Evolutionary conservation across 2,797 vertebrate genomes (phyloP).

Genomic region (Myripristis jacobus): DNA sequence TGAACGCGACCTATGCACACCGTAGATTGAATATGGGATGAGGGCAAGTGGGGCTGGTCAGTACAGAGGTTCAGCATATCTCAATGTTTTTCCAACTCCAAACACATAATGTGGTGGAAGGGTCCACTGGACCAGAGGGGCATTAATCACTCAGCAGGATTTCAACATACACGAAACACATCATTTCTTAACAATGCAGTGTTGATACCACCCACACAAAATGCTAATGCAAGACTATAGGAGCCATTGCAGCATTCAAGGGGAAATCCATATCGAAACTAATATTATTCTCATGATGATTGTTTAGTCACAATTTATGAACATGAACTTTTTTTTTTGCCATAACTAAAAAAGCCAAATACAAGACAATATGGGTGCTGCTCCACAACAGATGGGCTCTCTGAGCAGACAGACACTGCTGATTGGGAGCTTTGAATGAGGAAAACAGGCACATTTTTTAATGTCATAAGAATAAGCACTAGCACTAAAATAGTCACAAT

Average conservation of each 20-base stretch:
- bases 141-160: slow-evolving; percentile 53
- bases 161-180: slow-evolving; percentile 41
- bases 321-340: slow-evolving; percentile 34
- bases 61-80: slow-evolving; percentile 23
- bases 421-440: slow-evolving; percentile 23
- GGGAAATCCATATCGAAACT: slow-evolving; percentile 37
- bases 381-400: slow-evolving; percentile 64
- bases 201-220: slow-evolving; percentile 36
- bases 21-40: slow-evolving; percentile 7
- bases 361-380: slow-evolving; percentile 12
- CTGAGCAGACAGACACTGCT: slow-evolving; percentile 19
- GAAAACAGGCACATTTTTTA: slow-evolving; percentile 44
- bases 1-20: slow-evolving; percentile 3
- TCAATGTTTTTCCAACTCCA: slow-evolving; percentile 51
- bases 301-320: slow-evolving; percentile 37
- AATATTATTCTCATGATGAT: slow-evolving; percentile 1
- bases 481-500: slow-evolving; percentile 9
- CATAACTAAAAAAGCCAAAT: slow-evolving; percentile 15
- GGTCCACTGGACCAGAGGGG: slow-evolving; percentile 34
- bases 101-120: slow-evolving; percentile 57
- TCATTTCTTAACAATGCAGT: slow-evolving; percentile 40
- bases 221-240: slow-evolving; percentile 19
- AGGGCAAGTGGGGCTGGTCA: slow-evolving; percentile 9
- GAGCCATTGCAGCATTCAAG: slow-evolving; percentile 36
- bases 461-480: slow-evolving; percentile 2